Evolutionary conservation across 2,797 vertebrate species (phyloP).

Genomic region (Gephyroberyx darwinii): DNA sequence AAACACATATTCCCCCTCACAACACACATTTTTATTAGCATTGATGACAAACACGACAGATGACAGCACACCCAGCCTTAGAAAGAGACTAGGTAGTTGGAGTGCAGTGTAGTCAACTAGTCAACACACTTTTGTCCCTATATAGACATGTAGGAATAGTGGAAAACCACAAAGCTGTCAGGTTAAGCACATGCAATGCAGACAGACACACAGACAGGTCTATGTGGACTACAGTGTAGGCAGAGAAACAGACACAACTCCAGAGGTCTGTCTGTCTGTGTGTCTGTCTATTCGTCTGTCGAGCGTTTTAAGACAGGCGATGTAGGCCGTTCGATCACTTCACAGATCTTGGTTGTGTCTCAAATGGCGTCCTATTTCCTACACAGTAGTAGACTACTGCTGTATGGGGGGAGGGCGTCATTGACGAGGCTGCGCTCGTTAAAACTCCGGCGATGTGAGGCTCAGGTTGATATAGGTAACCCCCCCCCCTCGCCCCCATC

Average conservation of each 20-base stretch:
- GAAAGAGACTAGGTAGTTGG: slow-evolving; percentile 16
- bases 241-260: slow-evolving; percentile 82
- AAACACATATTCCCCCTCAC: slow-evolving; percentile 14
- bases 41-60: background rate
- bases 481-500: slow-evolving; percentile 52
- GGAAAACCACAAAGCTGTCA: slow-evolving; percentile 60
- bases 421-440: slow-evolving; percentile 66
- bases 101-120: slow-evolving; percentile 48
- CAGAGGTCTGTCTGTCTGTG: slow-evolving; percentile 87
- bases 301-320: slow-evolving; percentile 81
- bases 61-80: slow-evolving; percentile 25
- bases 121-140: slow-evolving; percentile 36
- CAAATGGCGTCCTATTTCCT: slow-evolving; percentile 74
- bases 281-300: slow-evolving; percentile 84
- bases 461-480: slow-evolving; percentile 83
- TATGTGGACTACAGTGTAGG: slow-evolving; percentile 78
- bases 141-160: slow-evolving; percentile 52
- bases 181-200: slow-evolving; percentile 72
- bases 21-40: slow-evolving; percentile 14
- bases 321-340: slow-evolving; percentile 75
- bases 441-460: slow-evolving; percentile 73
- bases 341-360: slow-evolving; percentile 67
- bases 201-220: slow-evolving; percentile 86
- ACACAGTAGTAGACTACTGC: slow-evolving; percentile 65
- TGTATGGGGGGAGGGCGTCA: slow-evolving; percentile 63